A percentile compares a stretch with the other conserved stretches of the same genome.
Evolutionary conservation across 2,113 vertebrate species (phyloP).

Genomic region (Coturnix japonica): DNA sequence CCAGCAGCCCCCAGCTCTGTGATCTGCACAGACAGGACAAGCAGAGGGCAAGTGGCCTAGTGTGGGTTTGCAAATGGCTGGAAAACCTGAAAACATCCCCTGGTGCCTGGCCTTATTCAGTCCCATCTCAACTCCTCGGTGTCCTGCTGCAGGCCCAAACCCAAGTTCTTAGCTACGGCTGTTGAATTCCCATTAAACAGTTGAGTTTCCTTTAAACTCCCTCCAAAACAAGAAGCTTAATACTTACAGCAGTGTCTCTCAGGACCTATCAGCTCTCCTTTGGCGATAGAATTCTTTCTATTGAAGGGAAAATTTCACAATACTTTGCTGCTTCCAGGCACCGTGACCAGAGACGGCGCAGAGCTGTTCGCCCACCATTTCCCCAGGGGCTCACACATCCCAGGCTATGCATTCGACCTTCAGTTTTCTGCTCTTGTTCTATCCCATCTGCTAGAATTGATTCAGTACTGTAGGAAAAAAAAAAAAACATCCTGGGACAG

Average conservation of each 20-base stretch:
- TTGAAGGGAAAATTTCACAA: slow-evolving; percentile 21
- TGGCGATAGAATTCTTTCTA: not conserved
- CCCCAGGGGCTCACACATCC: not conserved
- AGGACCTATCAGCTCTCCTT: not conserved
- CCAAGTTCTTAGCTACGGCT: not conserved
- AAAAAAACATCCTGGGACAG: not conserved
- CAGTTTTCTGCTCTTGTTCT: not conserved
- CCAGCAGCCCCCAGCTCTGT: not conserved
- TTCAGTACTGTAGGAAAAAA: slow-evolving; percentile 3
- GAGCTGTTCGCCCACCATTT: not conserved
- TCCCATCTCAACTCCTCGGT: not conserved
- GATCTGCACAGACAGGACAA: not conserved
- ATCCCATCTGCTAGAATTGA: not conserved
- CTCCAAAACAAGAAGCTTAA: slow-evolving; percentile 5
- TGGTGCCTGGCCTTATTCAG: not conserved
- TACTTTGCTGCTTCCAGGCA: slow-evolving; percentile 5
- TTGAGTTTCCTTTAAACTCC: not conserved
- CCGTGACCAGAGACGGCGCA: not conserved
- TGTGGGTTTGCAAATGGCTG: not conserved
- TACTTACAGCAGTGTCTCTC: not conserved
- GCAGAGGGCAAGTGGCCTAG: not conserved
- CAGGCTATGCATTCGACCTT: not conserved
- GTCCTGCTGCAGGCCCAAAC: not conserved
- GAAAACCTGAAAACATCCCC: not conserved
- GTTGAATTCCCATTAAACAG: not conserved